These are phyloP conservation scores for Copsychus sechellarum DNA, from an alignment of 2,113 vertebrate species.

Conservation along the genomic window DNA sequence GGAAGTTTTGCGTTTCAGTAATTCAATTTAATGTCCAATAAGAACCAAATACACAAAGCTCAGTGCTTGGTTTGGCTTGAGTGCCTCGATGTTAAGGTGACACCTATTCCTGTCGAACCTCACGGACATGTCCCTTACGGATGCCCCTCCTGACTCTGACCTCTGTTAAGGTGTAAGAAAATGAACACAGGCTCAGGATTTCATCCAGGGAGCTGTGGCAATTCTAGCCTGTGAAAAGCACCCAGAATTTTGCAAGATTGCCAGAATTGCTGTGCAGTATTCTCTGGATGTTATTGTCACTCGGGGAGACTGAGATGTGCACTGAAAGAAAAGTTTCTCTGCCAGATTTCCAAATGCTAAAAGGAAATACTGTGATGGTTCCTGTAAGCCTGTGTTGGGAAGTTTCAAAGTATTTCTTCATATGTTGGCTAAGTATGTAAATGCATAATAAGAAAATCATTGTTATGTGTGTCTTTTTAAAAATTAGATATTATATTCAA, in stretches of 20 bases:
- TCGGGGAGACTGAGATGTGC: neutral
- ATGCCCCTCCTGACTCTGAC: neutral
- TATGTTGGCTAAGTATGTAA: neutral
- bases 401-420: neutral
- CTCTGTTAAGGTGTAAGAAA: neutral
- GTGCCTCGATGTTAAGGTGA: accelerated
- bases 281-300: neutral
- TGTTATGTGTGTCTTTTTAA: neutral
- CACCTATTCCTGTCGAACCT: neutral
- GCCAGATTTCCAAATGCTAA: neutral
- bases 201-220: neutral
- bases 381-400: neutral
- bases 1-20: neutral
- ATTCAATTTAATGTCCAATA: neutral
- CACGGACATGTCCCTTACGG: neutral
- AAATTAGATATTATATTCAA: neutral
- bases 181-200: neutral
- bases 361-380: neutral
- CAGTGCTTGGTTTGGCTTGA: neutral
- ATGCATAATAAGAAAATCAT: neutral
- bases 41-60: neutral
- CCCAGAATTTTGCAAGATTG: neutral
- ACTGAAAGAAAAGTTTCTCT: neutral
- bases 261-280: neutral
- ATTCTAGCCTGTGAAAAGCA: neutral